Evolutionary conservation across 2,797 vertebrate genomes (phyloP).

Genomic region (Sebastes itinus): DNA sequence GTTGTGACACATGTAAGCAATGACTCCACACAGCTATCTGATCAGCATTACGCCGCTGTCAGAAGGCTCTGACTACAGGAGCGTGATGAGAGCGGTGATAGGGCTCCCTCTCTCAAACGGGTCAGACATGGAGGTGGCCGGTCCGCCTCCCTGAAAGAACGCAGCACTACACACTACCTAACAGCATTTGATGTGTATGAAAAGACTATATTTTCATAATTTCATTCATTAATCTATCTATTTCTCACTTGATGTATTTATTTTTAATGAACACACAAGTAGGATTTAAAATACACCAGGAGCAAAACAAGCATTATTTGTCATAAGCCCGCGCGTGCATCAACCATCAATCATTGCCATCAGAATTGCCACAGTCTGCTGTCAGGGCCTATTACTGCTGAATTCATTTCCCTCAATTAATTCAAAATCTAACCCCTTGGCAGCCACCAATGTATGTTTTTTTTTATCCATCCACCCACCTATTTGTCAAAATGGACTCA

Average conservation of each 20-base stretch:
- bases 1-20: conserved; percentile 82
- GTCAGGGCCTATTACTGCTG: conserved; percentile 85
- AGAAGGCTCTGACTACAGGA: conserved; percentile 65
- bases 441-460: conserved; percentile 79
- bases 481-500: conserved; percentile 87
- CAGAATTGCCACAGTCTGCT: conserved; percentile 83
- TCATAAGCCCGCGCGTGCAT: conserved; percentile 78
- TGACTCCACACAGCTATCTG: conserved; percentile 83
- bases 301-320: conserved; percentile 77
- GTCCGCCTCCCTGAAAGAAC: conserved; percentile 40
- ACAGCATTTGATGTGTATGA: not conserved
- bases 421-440: conserved; percentile 83
- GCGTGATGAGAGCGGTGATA: conserved; percentile 75
- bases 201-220: not conserved
- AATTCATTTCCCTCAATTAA: conserved; percentile 89
- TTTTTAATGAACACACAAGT: conserved; percentile 71
- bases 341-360: conserved; percentile 85
- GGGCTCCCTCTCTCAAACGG: conserved; percentile 56
- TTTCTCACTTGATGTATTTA: conserved; percentile 59
- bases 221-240: conserved; percentile 25
- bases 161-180: not conserved
- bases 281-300: conserved; percentile 67
- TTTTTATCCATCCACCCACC: conserved; percentile 82
- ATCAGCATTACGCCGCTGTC: conserved; percentile 82
- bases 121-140: conserved; percentile 55